These are phyloP conservation scores for Staurois parvus DNA, from an alignment of 2,797 vertebrate species.

Conservation along the genomic window DNA sequence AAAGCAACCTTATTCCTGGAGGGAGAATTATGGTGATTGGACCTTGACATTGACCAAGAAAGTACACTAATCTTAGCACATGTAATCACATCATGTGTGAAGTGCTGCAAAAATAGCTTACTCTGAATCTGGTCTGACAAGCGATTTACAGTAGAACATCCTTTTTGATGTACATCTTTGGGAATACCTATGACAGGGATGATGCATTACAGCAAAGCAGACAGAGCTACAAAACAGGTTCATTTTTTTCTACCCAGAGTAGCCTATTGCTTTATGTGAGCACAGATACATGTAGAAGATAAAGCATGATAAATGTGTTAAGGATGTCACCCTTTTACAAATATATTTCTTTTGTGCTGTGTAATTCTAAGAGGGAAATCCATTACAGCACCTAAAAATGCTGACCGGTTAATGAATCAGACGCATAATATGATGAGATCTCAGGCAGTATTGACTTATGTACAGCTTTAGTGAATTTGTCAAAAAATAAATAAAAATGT, in stretches of 20 bases:
- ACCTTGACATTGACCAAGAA: not conserved
- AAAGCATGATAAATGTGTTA: slow-evolving; percentile 21
- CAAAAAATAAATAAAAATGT: slow-evolving; percentile 26
- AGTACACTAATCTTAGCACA: slow-evolving; percentile 12
- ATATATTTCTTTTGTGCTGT: slow-evolving; percentile 20
- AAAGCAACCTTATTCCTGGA: not conserved
- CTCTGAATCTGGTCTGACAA: slow-evolving; percentile 1
- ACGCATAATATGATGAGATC: not conserved
- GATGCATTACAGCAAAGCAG: not conserved
- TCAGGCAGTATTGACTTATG: slow-evolving; percentile 10
- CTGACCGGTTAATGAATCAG: slow-evolving; percentile 37
- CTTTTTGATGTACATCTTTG: not conserved
- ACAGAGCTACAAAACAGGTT: not conserved
- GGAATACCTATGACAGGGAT: not conserved
- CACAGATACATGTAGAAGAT: slow-evolving; percentile 18
- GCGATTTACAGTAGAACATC: not conserved
- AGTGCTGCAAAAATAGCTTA: not conserved
- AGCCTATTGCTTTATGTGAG: slow-evolving; percentile 20
- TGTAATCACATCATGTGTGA: slow-evolving; percentile 12
- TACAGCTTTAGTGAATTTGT: slow-evolving; percentile 25
- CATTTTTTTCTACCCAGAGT: not conserved
- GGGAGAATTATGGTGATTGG: not conserved
- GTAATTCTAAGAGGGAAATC: slow-evolving; percentile 21
- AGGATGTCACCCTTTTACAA: not conserved
- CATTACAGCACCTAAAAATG: slow-evolving; percentile 9